Evolutionary conservation across 2,797 vertebrate species (phyloP).

Genomic region (Coregonus suidteri): DNA sequence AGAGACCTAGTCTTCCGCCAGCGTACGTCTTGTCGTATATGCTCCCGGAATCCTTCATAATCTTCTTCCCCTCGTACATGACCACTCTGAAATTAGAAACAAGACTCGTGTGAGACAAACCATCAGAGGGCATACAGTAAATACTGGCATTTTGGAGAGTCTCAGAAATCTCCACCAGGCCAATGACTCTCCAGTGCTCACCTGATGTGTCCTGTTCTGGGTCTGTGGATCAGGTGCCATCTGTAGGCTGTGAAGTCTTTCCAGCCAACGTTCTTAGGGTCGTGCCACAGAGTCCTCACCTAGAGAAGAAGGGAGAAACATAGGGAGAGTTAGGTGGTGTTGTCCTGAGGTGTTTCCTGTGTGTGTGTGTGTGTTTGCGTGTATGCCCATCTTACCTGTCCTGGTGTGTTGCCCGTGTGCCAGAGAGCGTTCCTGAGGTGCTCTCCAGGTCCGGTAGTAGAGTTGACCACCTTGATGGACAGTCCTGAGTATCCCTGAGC

Average conservation of each 20-base stretch:
- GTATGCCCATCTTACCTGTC: constrained; percentile 80
- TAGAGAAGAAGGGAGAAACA: constrained; percentile 49
- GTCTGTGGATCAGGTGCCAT: constrained; percentile 96
- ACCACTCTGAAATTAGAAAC: constrained; percentile 82
- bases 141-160: background rate
- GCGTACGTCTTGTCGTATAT: constrained; percentile 98
- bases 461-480: constrained; percentile 97
- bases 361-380: background rate
- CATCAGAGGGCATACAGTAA: background rate
- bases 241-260: constrained; percentile 99
- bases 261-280: constrained; percentile 95
- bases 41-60: constrained; percentile 96
- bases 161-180: too few species aligned
- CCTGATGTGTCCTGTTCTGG: constrained; percentile 96
- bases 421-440: constrained; percentile 96
- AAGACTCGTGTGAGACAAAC: background rate
- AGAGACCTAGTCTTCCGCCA: constrained; percentile 92
- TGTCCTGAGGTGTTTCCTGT: background rate
- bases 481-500: constrained; percentile 96
- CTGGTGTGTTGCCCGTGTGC: constrained; percentile 95
- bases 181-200: constrained; percentile 46
- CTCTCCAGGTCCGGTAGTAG: constrained; percentile 94
- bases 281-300: constrained; percentile 97
- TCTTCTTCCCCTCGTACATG: constrained; percentile 98
- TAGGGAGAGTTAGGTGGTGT: background rate